A percentile compares a stretch with the other conserved stretches of the same genome.
phyloP scores from a whole-genome alignment of 1,140 invertebrate species.

The Ips nitidus region DNA sequence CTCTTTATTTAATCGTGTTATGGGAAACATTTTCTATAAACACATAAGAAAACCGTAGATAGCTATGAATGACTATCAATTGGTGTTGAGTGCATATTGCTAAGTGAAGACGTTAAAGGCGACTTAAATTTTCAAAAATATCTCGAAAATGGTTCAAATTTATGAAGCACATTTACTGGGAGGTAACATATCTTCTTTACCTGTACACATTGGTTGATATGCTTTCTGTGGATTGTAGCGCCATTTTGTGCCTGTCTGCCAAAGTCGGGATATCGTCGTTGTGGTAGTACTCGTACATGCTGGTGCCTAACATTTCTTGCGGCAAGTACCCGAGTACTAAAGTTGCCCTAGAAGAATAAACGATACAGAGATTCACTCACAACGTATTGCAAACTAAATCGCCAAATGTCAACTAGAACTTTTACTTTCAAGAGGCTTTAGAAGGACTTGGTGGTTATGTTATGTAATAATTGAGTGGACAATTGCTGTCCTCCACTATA shows the following conservation, averaged over 20 bases:
- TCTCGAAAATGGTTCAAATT: neutral
- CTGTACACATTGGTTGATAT: slow-evolving; percentile 73
- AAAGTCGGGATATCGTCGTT: slow-evolving; percentile 79
- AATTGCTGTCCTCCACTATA: too few species aligned
- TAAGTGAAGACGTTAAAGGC: too few species aligned
- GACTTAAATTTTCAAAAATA: too few species aligned
- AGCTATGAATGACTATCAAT: too few species aligned
- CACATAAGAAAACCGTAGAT: too few species aligned
- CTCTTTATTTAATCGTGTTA: too few species aligned
- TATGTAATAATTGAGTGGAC: too few species aligned
- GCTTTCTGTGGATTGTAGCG: slow-evolving; percentile 65
- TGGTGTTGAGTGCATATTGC: too few species aligned
- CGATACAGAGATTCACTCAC: slow-evolving; percentile 39
- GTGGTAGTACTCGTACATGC: slow-evolving; percentile 92
- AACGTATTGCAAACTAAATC: slow-evolving; percentile 1
- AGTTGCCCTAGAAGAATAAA: slow-evolving; percentile 67
- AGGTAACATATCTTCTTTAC: slow-evolving; percentile 2
- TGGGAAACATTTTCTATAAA: too few species aligned
- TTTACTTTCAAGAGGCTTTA: too few species aligned
- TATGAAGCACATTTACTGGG: neutral
- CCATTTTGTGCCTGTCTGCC: slow-evolving; percentile 82
- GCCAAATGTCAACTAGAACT: too few species aligned
- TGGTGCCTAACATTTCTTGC: slow-evolving; percentile 89
- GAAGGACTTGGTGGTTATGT: too few species aligned
- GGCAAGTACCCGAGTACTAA: slow-evolving; percentile 86